Evolutionary conservation across 2,888 invertebrate genomes (phyloP), one percentile per base, ranked within the genome.

Genomic region (Drepana falcataria): DNA sequence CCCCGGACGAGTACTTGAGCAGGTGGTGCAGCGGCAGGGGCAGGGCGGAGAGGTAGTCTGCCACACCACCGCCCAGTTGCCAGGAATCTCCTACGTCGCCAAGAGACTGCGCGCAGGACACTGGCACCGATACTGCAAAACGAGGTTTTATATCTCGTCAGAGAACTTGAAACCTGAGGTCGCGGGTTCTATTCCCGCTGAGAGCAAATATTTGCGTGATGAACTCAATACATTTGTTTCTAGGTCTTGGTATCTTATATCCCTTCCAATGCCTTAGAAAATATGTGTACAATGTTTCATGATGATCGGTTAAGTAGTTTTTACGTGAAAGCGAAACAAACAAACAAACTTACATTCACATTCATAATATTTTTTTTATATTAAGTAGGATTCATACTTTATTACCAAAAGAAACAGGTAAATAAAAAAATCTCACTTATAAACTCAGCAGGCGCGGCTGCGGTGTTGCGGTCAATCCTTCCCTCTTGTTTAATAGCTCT

Each of bases 11-110:
- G 83, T 96, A 96, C 81, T 96, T 96, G 47, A 96, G 92, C 66
- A 96, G 94, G 79, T 96, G 96, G 77, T 96, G 96, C 53, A 96
- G 85, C 35, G 96, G 96, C 55, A 96, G 83, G 0, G 96, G 96
- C 64, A 96, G 84, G 59, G 96, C 95, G 5, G 96, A 96, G 57
- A 96, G 91, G 81, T 96, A 96, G 84, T 96, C 96, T 6, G 96
- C 96, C 5, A 96, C 96, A 0, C 96, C 95, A 0, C 95, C 95
- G 54, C 96, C 95, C 47, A 95, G 83, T 79, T 95, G 95, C 95
- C 95, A 95, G 0, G 94, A 91, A 76, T 83, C 92, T 56, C 73
- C 81, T 62, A 82, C 89, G 78, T 81, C 92, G 61, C 82, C 92
- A 78, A 81, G 91, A 76, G 88, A 89, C 87, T 71, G 59, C 52